Conservation (phyloP, 2,888 invertebrate genomes). For the Amiota minor region DNA sequence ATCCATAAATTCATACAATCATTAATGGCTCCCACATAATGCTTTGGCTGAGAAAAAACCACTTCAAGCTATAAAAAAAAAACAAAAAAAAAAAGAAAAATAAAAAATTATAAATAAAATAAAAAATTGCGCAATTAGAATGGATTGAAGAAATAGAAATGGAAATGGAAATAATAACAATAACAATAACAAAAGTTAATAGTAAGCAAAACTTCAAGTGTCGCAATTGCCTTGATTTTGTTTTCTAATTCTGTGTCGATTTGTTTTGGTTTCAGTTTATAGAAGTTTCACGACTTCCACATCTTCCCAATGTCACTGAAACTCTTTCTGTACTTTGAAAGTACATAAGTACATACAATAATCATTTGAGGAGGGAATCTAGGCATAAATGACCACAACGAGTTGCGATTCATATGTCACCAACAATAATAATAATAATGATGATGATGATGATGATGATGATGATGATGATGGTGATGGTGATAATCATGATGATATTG, state of each 20-base stretch:
- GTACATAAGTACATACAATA: neutral
- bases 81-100: too few species aligned
- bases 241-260: too few species aligned
- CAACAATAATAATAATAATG: too few species aligned
- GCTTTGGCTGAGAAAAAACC: neutral
- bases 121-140: slow-evolving; percentile 7
- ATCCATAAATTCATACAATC: neutral
- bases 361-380: too few species aligned
- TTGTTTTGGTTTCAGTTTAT: neutral
- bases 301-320: neutral
- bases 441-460: too few species aligned
- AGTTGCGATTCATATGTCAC: slow-evolving; percentile 15
- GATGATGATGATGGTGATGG: too few species aligned
- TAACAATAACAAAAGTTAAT: neutral
- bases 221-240: neutral
- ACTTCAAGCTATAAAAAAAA: neutral
- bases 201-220: slow-evolving; percentile 18
- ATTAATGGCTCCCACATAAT: neutral
- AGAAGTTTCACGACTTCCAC: neutral
- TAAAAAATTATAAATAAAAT: too few species aligned
- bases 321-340: neutral
- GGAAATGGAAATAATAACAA: neutral
- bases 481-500: too few species aligned
- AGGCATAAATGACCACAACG: neutral
- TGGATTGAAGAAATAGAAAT: neutral